Evolutionary conservation across 92 coral and sea anemone species (phyloP).

Genomic region (Zoanthus sansibaricus): DNA sequence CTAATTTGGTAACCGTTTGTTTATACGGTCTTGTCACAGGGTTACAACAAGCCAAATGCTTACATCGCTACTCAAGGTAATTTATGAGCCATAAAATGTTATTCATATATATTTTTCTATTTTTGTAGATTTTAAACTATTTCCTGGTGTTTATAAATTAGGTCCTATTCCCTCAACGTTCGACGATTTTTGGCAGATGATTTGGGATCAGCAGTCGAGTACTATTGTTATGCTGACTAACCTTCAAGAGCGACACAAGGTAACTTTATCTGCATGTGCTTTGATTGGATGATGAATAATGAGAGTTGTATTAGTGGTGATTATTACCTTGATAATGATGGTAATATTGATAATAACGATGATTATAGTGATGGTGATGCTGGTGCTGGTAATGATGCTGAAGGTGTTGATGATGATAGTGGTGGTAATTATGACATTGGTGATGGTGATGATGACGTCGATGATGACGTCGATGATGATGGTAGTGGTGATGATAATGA

Average conservation of each 20-base stretch:
- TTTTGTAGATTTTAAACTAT: not conserved
- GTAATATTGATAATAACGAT: not conserved
- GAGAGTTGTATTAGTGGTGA: not conserved
- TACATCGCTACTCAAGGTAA: constrained; percentile 97
- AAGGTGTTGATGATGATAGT: no score
- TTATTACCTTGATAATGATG: not conserved
- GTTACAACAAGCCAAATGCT: constrained; percentile 93
- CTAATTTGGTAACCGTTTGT: not conserved
- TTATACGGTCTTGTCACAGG: constrained; percentile 58
- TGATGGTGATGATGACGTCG: not conserved
- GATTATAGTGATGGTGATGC: not conserved
- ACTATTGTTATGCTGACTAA: constrained; percentile 94
- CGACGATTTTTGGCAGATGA: constrained; percentile 98
- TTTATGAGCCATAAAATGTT: not conserved
- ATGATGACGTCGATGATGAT: not conserved
- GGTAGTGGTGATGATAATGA: not conserved
- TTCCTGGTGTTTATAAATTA: not conserved
- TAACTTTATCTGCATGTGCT: not conserved
- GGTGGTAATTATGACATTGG: not conserved
- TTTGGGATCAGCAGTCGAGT: constrained; percentile 93
- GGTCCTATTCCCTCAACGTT: constrained; percentile 97
- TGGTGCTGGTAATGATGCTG: not conserved
- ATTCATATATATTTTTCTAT: not conserved
- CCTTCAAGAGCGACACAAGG: constrained; percentile 97
- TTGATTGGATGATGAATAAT: not conserved